Evolutionary conservation across 2,797 vertebrate species (phyloP), one percentile per base, ranked within the genome.

Genomic region (Tarsius wallacei): DNA sequence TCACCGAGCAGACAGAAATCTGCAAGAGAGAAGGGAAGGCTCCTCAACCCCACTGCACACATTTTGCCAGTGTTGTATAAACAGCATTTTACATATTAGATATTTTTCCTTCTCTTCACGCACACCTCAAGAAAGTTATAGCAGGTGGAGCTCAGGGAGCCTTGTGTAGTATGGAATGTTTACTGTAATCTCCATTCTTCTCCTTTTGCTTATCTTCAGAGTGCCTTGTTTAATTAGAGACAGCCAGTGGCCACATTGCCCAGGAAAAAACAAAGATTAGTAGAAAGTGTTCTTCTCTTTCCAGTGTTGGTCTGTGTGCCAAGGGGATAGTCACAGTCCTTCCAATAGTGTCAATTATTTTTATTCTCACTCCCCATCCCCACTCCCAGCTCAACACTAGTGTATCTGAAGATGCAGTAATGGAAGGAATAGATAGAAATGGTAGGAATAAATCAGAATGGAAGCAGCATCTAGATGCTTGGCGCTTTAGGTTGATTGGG

Each of bases 331-430:
- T 63, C 80, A 53, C 2, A 28, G 22, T 74, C 82, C 21, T 96
- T 77, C 26, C 33, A 80, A 59, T 19, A 68, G 17, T 74, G 26
- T 4, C 55, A 36, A 53, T 93, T 87, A 33, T 42, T 80, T 94
- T 59, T 49, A 49, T 31, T 76, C 28, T 88, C 49, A 57, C 16
- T 83, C 36, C 4, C n/a, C 7, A 26, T 1, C 33, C 19, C 7
- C 4, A 55, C 11, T 64, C n/a, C 36, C 16, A 51, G 19, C 64
- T 88, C 55, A 85, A 76, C 53, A 59, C n/a, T 11, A 47, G 64
- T 76, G 51, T 9, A 28, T 64, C n/a, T 33, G 64, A 80, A 83
- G 74, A 93, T 63, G 63, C 13, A 89, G 42, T 93, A 86, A 68
- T 63, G 63, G 19, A 28, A 90, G 16, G 47, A 93, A 82, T 64